Percentiles rank a stretch among this genome's conserved stretches.
These are phyloP conservation scores for Mythimna impura DNA, from an alignment of 2,888 invertebrate species.

Conservation along the genomic window DNA sequence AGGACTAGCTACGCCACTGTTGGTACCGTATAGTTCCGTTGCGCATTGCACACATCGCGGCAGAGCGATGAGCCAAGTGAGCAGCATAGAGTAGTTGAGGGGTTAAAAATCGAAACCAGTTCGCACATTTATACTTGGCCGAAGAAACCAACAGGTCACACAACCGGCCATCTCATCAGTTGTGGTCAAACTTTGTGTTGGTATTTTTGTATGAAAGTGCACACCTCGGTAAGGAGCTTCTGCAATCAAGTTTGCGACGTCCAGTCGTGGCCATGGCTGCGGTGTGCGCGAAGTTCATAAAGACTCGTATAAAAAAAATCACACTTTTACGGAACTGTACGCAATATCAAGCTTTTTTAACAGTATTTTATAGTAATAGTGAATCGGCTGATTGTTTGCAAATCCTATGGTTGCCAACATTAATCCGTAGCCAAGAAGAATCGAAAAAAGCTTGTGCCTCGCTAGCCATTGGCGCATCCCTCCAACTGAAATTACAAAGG, in stretches of 20 bases:
- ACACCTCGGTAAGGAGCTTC: not conserved
- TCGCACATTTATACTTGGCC: not conserved
- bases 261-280: not conserved
- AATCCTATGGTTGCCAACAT: constrained; percentile 92
- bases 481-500: constrained; percentile 75
- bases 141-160: not conserved
- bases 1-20: too few relatives aligned
- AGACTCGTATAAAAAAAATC: constrained; percentile 37
- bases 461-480: constrained; percentile 90
- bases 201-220: not conserved
- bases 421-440: constrained; percentile 91
- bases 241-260: not conserved
- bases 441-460: constrained; percentile 91
- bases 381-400: constrained; percentile 91
- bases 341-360: constrained; percentile 85
- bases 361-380: constrained; percentile 91
- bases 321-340: constrained; percentile 80
- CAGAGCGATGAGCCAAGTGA: not conserved
- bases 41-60: not conserved
- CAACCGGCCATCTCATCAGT: not conserved
- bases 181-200: not conserved
- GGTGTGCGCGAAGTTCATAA: constrained; percentile 23
- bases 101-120: not conserved
- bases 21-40: too few relatives aligned
- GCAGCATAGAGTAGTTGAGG: not conserved